Evolutionary conservation across 1,140 invertebrate species (phyloP), one percentile per base, ranked within the genome.

Genomic region (Drosophila ambigua): DNA sequence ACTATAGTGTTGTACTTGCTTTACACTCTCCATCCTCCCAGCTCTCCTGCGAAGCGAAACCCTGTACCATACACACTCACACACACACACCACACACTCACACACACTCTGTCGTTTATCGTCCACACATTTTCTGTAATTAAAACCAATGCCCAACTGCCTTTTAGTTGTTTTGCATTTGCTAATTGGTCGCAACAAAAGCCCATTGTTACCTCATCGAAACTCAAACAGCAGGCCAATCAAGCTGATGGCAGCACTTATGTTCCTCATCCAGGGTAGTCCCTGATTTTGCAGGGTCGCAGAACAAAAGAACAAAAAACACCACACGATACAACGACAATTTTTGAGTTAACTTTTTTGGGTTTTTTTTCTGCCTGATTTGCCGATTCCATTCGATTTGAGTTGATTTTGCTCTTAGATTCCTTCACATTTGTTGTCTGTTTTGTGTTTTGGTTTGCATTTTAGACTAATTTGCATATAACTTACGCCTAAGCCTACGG

Each of bases 401-500:
- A 45, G 20, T 63, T 52, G 13, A n/a, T 51, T 73, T 62, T 13
- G 20, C 9, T 57, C 49, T 57, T 44, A 54, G 43, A 60, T 44
- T 75, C 52, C 45, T 69, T 74, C 41, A 68, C 55, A 13, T 5
- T 39, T 39, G 9, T 13, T 39, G 9, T 13, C 0, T 39, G 11
- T 39, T 28, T 6, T 54, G 62, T 51, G 65, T 65, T 55, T 82
- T 82, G 43, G 11, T 71, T 83, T 84, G 79, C 79, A 83, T 84
- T 83, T 84, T 28, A 79, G 80, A 72, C 51, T 83, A 62, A 79
- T 83, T 83, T 83, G 80, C 80, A 83, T 82, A 81, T 65, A 55
- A 48, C 64, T 61, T 81, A 81, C 53, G 69, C 68, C 82, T 87
- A 85, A 85, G 82, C 69, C 79, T 79, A 79, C 76, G 52, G 73